A percentile compares a stretch with the other conserved stretches of the same genome.
Conservation (phyloP, 2,888 invertebrate species). For the Eudasyphora cyanicolor region DNA sequence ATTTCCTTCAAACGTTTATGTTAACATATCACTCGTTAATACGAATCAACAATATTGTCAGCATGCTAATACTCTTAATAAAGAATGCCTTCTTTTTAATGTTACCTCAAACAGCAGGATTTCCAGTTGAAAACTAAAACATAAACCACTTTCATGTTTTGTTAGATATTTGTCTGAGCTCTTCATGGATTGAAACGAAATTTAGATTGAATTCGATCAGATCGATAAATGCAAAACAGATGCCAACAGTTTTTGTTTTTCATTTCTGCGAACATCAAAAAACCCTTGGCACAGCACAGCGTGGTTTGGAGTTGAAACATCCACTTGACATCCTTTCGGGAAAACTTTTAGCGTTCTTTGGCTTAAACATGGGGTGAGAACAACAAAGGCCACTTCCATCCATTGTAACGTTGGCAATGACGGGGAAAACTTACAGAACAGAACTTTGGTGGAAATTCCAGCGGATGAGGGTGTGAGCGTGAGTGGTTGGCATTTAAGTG, state of each 20-base stretch:
- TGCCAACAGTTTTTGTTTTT: neutral
- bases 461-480: neutral
- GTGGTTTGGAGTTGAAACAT: neutral
- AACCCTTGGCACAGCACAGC: neutral
- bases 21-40: too few relatives aligned
- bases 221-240: neutral
- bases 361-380: neutral
- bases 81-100: neutral
- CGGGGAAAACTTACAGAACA: conserved; percentile 8
- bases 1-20: too few relatives aligned
- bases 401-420: neutral
- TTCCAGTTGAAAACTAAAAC: neutral
- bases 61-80: neutral
- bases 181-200: neutral
- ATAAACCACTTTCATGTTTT: neutral
- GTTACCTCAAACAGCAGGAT: neutral
- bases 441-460: neutral
- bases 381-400: conserved; percentile 11
- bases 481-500: neutral
- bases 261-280: neutral
- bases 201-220: neutral
- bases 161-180: neutral
- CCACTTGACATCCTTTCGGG: conserved; percentile 16
- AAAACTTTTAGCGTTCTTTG: conserved; percentile 7
- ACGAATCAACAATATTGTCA: too few relatives aligned